Conservation (phyloP, 2,797 vertebrate genomes). For the Adelosebastes latens region DNA sequence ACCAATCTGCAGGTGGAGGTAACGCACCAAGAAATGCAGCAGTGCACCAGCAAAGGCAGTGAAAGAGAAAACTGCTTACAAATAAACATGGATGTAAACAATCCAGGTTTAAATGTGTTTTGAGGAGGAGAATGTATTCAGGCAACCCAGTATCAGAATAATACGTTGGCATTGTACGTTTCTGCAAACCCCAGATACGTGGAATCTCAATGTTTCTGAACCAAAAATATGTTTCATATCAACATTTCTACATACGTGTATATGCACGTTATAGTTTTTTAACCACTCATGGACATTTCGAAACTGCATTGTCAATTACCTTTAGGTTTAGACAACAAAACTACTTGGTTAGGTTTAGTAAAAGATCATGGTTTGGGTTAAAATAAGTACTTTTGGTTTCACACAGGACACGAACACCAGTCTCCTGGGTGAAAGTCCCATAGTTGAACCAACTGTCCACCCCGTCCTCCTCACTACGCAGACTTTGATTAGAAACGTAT, state of each 20-base stretch:
- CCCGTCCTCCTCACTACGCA: neutral
- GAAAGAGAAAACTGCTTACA: too few species aligned
- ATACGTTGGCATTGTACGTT: neutral
- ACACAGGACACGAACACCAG: neutral
- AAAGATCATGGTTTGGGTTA: too few species aligned
- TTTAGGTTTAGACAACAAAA: too few species aligned
- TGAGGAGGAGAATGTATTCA: neutral
- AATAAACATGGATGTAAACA: neutral
- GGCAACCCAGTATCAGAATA: rapidly evolving
- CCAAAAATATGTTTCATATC: neutral
- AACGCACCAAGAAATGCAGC: too few species aligned
- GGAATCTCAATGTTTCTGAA: neutral
- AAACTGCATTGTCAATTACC: too few species aligned
- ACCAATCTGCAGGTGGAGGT: too few species aligned
- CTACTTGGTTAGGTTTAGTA: too few species aligned
- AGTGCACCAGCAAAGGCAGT: too few species aligned
- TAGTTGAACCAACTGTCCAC: too few species aligned
- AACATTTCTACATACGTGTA: neutral
- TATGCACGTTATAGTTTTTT: rapidly evolving
- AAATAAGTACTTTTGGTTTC: neutral
- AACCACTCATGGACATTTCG: too few species aligned
- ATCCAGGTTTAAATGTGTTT: neutral
- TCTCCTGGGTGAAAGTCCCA: rapidly evolving
- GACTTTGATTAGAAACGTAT: neutral
- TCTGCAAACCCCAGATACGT: neutral